Evolutionary conservation across 2,113 vertebrate species (phyloP).

Genomic region (Mormyrus lacerda): DNA sequence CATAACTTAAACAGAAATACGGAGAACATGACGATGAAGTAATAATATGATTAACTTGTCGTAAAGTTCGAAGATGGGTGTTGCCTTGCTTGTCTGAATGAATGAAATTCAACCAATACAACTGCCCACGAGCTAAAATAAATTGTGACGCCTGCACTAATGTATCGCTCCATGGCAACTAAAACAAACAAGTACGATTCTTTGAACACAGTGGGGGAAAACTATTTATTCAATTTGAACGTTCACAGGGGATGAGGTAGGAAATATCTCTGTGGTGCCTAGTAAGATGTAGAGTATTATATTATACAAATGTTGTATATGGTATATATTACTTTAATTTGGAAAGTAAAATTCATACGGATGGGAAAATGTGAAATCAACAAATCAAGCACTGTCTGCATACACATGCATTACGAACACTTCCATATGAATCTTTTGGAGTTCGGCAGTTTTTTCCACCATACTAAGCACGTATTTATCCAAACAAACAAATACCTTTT

Average conservation of each 20-base stretch:
- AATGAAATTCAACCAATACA: neutral
- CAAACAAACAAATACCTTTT: neutral
- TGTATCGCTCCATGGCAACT: neutral
- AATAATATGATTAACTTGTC: neutral
- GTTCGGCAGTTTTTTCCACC: neutral
- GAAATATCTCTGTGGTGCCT: neutral
- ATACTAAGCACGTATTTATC: neutral
- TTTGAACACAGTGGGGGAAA: neutral
- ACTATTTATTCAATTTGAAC: neutral
- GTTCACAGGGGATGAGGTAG: neutral
- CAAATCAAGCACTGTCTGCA: neutral
- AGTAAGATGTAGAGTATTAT: neutral
- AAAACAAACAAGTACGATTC: neutral
- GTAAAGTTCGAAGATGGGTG: neutral
- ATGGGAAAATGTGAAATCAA: neutral
- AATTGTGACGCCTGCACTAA: neutral
- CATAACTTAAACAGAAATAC: neutral
- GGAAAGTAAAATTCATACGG: neutral
- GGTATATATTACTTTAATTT: neutral
- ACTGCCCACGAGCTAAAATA: neutral
- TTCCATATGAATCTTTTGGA: neutral
- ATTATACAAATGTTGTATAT: neutral
- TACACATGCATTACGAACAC: neutral
- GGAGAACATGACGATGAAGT: neutral
- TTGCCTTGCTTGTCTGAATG: neutral